These are phyloP conservation scores for Luehdorfia chinensis DNA, from an alignment of 1,140 invertebrate species.

Conservation along the genomic window DNA sequence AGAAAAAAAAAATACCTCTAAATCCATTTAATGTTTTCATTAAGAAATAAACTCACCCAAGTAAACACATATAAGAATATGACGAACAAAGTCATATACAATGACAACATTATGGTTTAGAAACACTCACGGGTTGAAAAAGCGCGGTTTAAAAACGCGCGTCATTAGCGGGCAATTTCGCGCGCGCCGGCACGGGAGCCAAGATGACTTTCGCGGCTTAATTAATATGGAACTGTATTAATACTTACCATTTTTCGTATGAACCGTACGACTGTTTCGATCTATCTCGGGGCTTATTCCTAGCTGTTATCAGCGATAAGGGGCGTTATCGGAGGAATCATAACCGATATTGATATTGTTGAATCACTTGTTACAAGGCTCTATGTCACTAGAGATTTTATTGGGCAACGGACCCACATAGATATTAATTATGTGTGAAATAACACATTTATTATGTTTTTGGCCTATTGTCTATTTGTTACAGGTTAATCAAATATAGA, in stretches of 20 bases:
- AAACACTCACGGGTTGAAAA: slow-evolving; percentile 7
- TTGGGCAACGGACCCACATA: no score
- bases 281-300: slow-evolving; percentile 27
- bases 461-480: no score
- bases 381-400: no score
- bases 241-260: slow-evolving; percentile 45
- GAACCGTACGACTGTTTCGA: slow-evolving; percentile 21
- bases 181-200: slow-evolving; percentile 11
- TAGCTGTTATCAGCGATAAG: slow-evolving; percentile 39
- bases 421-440: no score
- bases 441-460: no score
- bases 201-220: slow-evolving; percentile 22
- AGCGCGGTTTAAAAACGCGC: background rate
- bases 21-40: no score
- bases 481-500: no score
- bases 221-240: slow-evolving; percentile 27
- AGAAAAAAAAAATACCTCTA: no score
- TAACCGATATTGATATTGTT: slow-evolving; percentile 5
- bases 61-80: slow-evolving; percentile 40
- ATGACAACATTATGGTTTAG: slow-evolving; percentile 30
- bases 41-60: slow-evolving; percentile 36
- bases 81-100: slow-evolving; percentile 31
- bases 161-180: slow-evolving; percentile 7
- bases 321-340: slow-evolving; percentile 23
- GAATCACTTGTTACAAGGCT: slow-evolving; percentile 6